Evolutionary conservation across 2,797 vertebrate genomes (phyloP), one percentile per base, ranked within the genome.

Genomic region (Sus cebifrons): DNA sequence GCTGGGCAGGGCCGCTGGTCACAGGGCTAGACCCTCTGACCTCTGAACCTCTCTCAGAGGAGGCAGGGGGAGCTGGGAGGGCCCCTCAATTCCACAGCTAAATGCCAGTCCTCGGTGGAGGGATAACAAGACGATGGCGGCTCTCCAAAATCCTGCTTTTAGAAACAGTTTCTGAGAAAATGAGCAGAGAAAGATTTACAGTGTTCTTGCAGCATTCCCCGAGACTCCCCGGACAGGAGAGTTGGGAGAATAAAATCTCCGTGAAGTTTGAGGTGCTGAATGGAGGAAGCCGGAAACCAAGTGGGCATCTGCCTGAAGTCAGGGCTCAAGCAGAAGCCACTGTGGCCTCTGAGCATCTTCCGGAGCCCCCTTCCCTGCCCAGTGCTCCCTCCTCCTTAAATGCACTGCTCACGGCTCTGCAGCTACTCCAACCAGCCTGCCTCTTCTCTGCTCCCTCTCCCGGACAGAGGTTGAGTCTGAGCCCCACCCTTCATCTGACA

Each of bases 131-230:
- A 64, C 25, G 77, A 52, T 27, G 86, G 92, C 65, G 0, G 62
- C 85, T 93, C 86, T 79, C 95, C 6, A 56, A 65, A 54, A 88
- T 25, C 18, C 79, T 60, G 58, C 17, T 73, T 32, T 86, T 0
- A 9, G 54, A 73, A 84, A 44, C 44, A n/a, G 54, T 67, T 82
- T 29, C 2, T 16, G 68, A 85, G 85, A 73, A 23, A 92, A 96
- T 29, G 93, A 96, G 92, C 92, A 64, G 90, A 36, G 73, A 56
- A 75, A 94, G 95, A 95, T 90, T 67, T 89, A 96, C 74, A 60
- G 5, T 4, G 67, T 68, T 67, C 58, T 75, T 88, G 91, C 74
- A 40, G 44, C 67, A 60, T 49, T 36, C 65, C 52, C 64, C 0
- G 0, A 27, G 87, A 88, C 21, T 96, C 32, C 68, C 88, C 6